Base-by-base conservation (phyloP, 2,113 vertebrate species). In the Barbus barbus region DNA sequence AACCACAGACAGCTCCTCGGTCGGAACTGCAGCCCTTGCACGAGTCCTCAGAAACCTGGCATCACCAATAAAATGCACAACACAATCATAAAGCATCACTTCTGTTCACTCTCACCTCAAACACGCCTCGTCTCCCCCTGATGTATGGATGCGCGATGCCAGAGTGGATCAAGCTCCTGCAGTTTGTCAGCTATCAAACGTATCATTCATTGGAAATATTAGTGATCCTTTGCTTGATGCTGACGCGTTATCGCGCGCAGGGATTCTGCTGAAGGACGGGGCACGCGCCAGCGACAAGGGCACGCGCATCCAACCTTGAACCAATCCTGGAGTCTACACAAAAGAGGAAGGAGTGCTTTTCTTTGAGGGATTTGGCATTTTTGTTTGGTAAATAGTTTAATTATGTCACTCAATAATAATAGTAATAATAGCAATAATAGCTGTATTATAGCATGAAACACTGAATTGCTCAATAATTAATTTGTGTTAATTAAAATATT, bases 231-330 rank as follows among this genome's bases (percentile, higher is more conserved):
- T 67, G 63, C 63, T 75, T 77, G 75, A 82, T 46, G 63, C 48
- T 81, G 69, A 81, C 72, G 38, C 76, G 77, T 83, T 33, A 72
- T 41, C 76, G 76, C 83, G 76, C 76, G 73, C 76, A 69, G 18
- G 11, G 79, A 51, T 81, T 81, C 79, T 75, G 84, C 75, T 83
- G 80, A 83, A 85, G 84, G 84, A 85, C 84, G 83, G 82, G 16
- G 76, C 86, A 83, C 86, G 86, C 86, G 72, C 78, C 48, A 56
- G 69, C n/a, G 36, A 73, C 85, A 33, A 83, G 78, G 63, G 86
- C 60, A 81, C 86, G 86, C 83, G 86, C 86, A 85, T 71, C 65
- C 80, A 81, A 85, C 74, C 48, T 58, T 76, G 79, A 78, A 31
- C 80, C 80, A 73, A 83, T 84, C 73, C 83, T 31, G 48, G 61